Percentiles rank a stretch among this genome's conserved stretches.
Evolutionary conservation across 2,888 invertebrate genomes (phyloP).

Genomic region (Oxycera nigricornis): DNA sequence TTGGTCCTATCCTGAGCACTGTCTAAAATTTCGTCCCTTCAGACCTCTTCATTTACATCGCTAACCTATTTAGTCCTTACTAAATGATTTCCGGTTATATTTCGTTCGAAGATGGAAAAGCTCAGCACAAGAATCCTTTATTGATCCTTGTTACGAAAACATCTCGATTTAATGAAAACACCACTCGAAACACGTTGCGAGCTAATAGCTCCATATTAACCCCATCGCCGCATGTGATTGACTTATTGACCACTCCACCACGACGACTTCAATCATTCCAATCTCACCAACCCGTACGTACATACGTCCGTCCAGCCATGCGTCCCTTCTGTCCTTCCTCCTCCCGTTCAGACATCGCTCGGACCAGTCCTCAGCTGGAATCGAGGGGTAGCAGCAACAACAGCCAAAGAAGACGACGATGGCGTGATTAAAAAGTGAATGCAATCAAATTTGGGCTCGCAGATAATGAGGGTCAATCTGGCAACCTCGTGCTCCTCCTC

Average conservation of each 20-base stretch:
- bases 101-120: too few relatives aligned
- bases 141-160: too few relatives aligned
- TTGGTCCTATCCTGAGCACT: too few relatives aligned
- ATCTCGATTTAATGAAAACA: not conserved
- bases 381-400: not conserved
- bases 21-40: too few relatives aligned
- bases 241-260: conserved; percentile 28
- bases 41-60: too few relatives aligned
- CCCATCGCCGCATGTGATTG: conserved; percentile 14
- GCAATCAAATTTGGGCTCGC: conserved; percentile 29
- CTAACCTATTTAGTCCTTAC: too few relatives aligned
- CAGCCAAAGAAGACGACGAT: conserved; percentile 20
- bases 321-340: not conserved
- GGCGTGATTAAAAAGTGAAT: conserved; percentile 36
- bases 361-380: too few relatives aligned
- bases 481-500: conserved; percentile 19
- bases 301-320: too few relatives aligned
- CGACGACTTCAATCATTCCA: conserved; percentile 23
- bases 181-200: not conserved
- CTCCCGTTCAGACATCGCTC: not conserved
- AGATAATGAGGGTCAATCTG: conserved; percentile 35
- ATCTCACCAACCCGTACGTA: not conserved
- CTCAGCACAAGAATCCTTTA: too few relatives aligned
- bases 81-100: too few relatives aligned
- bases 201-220: conserved; percentile 20